Conservation (phyloP, 2,113 vertebrate genomes). For the Delphinapterus leucas region DNA sequence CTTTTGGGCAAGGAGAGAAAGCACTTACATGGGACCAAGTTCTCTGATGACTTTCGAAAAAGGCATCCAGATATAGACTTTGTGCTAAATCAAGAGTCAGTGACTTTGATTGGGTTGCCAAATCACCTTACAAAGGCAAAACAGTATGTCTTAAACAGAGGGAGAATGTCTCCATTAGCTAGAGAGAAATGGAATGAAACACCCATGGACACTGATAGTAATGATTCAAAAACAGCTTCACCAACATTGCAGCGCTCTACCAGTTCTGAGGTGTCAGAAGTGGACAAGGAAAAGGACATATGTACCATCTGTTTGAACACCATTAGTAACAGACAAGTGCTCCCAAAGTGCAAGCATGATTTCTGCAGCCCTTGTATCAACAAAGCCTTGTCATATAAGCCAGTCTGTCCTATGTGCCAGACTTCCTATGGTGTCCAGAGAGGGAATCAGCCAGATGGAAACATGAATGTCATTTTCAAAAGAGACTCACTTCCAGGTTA, state of each 20-base stretch:
- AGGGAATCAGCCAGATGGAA: conserved; percentile 83
- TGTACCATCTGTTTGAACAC: conserved; percentile 80
- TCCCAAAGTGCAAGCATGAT: conserved; percentile 81
- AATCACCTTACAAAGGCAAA: conserved; percentile 41
- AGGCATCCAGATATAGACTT: conserved; percentile 43
- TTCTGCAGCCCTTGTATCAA: conserved; percentile 81
- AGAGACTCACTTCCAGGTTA: conserved; percentile 55
- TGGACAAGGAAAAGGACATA: not conserved
- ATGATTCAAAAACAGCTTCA: not conserved
- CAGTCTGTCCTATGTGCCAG: conserved; percentile 80
- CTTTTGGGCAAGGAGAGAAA: conserved; percentile 30
- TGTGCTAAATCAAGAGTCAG: not conserved
- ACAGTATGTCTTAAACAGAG: not conserved
- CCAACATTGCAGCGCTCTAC: not conserved
- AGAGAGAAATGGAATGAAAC: not conserved
- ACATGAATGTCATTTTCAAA: fast-evolving
- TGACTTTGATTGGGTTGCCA: conserved; percentile 66
- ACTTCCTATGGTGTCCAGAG: conserved; percentile 58
- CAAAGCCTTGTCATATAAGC: conserved; percentile 55
- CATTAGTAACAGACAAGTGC: conserved; percentile 65
- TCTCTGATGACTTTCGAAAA: conserved; percentile 2
- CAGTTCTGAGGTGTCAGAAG: not conserved
- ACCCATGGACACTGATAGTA: not conserved
- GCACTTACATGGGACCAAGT: not conserved
- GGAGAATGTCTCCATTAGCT: not conserved